Percentiles rank a stretch among this genome's conserved stretches.
Evolutionary conservation across 2,113 vertebrate genomes (phyloP).

Genomic region (Calcarius ornatus): DNA sequence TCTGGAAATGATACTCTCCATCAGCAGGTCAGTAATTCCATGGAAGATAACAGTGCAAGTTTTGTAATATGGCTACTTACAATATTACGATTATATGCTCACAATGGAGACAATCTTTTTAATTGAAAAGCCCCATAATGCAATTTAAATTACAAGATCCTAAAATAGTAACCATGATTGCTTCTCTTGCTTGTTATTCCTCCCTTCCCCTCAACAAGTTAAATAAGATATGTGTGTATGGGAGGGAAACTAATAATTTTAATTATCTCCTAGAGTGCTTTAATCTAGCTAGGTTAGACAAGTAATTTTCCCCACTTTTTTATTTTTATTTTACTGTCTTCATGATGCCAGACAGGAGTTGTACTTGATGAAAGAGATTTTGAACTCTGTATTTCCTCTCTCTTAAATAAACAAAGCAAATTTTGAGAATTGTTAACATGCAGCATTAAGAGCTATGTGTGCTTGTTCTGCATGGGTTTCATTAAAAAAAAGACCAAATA

Average conservation of each 20-base stretch:
- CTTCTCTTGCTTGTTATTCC: background rate
- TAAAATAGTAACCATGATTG: background rate
- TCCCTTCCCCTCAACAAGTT: background rate
- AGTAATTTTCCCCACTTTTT: background rate
- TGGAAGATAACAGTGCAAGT: background rate
- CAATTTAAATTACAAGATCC: background rate
- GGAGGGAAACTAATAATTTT: background rate
- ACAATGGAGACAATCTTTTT: background rate
- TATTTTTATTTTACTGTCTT: background rate
- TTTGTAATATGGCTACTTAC: background rate
- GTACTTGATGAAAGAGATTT: background rate
- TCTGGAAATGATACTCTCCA: conserved; percentile 28
- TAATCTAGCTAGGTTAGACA: background rate
- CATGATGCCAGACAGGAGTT: background rate
- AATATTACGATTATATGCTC: background rate
- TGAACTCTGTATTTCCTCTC: background rate
- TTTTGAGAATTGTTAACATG: background rate
- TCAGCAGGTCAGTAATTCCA: conserved; percentile 13
- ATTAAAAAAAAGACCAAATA: background rate
- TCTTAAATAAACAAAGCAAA: background rate
- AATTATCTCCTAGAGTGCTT: background rate
- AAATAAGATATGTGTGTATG: background rate
- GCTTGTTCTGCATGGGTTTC: background rate
- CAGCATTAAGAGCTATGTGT: background rate
- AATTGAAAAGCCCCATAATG: background rate